phyloP scores from a whole-genome alignment of 2,113 vertebrate genomes.

The Lutjanus erythropterus region DNA sequence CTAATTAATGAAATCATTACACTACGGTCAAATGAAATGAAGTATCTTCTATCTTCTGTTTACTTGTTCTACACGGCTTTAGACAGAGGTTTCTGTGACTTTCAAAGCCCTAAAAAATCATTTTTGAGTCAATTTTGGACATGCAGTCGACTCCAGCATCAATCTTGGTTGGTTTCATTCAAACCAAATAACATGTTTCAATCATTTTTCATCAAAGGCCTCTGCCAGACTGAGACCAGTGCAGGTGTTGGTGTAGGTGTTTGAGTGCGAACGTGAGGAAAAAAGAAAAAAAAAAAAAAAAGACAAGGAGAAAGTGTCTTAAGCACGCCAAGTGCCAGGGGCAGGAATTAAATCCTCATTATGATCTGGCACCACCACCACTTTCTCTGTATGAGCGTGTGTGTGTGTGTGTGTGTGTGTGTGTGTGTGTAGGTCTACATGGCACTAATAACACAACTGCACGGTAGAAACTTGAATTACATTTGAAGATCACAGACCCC shows the following conservation, averaged over 20 bases:
- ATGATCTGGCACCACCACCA: conserved; percentile 65
- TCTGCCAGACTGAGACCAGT: conserved; percentile 30
- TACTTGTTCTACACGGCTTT: not conserved
- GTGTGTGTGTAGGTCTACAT: not conserved
- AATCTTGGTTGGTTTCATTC: conserved; percentile 23
- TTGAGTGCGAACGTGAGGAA: conserved; percentile 29
- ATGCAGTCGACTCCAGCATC: not conserved
- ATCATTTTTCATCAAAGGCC: conserved; percentile 44
- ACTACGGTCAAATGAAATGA: not conserved
- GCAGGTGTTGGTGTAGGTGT: conserved; percentile 57
- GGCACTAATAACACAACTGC: conserved; percentile 27
- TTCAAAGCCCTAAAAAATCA: not conserved
- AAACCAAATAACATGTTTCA: conserved; percentile 17
- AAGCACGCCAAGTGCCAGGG: conserved; percentile 69
- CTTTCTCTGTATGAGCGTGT: conserved; percentile 1
- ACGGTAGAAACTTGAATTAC: conserved; percentile 14
- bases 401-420: conserved; percentile 9
- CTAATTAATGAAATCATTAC: conserved; percentile 5
- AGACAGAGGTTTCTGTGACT: not conserved
- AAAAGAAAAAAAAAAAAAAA: not conserved
- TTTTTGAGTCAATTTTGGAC: not conserved
- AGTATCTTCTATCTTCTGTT: not conserved
- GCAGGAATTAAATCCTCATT: conserved; percentile 78
- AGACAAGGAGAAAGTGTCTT: conserved; percentile 36
- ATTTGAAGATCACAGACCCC: conserved; percentile 24